phyloP scores from a whole-genome alignment of 2,113 vertebrate species.

The Gambusia affinis region DNA sequence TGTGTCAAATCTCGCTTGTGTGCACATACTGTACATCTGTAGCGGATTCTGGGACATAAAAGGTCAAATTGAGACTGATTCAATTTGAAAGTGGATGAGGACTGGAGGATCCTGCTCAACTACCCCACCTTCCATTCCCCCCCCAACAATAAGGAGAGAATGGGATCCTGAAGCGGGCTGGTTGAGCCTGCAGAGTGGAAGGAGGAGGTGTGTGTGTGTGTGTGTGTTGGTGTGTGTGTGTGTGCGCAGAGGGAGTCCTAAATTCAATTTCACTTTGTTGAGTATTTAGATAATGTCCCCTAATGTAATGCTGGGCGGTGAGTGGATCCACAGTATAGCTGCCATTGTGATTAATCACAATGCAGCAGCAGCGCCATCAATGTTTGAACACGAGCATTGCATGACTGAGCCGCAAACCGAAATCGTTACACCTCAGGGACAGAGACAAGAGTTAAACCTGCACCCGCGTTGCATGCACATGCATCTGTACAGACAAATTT shows the following conservation, averaged over 20 bases:
- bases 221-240: background rate
- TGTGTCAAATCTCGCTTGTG: conserved; percentile 48
- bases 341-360: conserved; percentile 47
- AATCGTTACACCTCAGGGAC: conserved; percentile 14
- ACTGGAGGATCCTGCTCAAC: conserved; percentile 68
- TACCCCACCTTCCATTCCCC: conserved; percentile 24
- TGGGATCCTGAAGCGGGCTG: conserved; percentile 68
- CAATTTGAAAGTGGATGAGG: conserved; percentile 76
- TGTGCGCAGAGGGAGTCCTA: conserved; percentile 49
- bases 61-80: conserved; percentile 81
- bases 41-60: conserved; percentile 74
- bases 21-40: conserved; percentile 71
- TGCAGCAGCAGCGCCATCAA: conserved; percentile 77
- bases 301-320: conserved; percentile 68
- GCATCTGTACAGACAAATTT: background rate
- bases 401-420: background rate
- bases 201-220: background rate
- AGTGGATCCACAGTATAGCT: conserved; percentile 52
- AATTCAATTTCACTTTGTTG: conserved; percentile 81
- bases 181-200: conserved; percentile 53
- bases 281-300: conserved; percentile 81
- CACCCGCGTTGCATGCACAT: background rate
- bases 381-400: conserved; percentile 41
- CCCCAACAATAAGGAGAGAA: conserved; percentile 78
- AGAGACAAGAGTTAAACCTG: conserved; percentile 14